Base-by-base conservation (phyloP, 2,888 invertebrate species). In the Lithophane socia region DNA sequence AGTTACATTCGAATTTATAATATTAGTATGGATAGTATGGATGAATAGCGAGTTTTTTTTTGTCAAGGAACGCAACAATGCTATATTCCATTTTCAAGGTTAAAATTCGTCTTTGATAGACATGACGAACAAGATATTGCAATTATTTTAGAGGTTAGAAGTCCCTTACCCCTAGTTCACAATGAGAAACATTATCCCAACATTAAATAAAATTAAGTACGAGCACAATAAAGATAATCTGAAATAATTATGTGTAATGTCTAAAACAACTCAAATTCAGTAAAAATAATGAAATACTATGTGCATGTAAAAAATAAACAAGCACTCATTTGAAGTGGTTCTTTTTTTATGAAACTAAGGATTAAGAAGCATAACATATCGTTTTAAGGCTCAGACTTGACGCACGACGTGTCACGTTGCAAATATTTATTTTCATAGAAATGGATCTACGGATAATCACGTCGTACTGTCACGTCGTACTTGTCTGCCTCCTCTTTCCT, bases 221-320 rank as follows among this genome's bases (percentile, higher is more conserved):
- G 1, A 29, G 42, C 18, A 44, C 4, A 61, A 44, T 61, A 9
- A 61, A 67, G 52, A 61, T 61, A 60, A 77, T 77, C 37, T n/a
- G 0, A 44, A 60, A 29, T 8, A 77, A 67, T 77, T 44, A 29
- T 4, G 18, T 67, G 9, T 67, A 44, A 76, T 76, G 44, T 8
- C 18, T 60, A 24, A 24, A 29, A 47, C 12, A 61, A 44, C 16
- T 37, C 18, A 49, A 60, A 76, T 76, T 52, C 16, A 18, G 18
- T 60, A 37, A 75, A 21, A 42, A 56, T 75, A 49, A n/a, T 42
- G 2, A 21, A 21, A 52, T 52, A 52, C 1, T 24, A 56, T 13
- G 3, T 21, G 3, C 21, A 8, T 21, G 8, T 52, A 21, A 54
- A 52, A 54, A 21, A 21, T 21, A 54, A 54, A n/a, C 56, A 12